Conservation (phyloP, 2,797 vertebrate genomes). For the Arctocebus calabarensis region DNA sequence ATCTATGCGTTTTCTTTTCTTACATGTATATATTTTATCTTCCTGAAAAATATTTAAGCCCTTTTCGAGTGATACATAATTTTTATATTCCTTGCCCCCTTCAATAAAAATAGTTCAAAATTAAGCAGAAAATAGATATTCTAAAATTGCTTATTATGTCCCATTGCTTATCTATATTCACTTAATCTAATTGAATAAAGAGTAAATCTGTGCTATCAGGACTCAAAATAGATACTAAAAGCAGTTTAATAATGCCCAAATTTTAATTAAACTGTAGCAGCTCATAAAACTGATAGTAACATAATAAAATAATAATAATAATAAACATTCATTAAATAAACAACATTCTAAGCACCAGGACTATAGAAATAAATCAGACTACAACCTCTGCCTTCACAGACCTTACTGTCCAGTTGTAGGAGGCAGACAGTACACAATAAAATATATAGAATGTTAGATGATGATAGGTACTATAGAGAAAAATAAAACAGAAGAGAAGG, state of each 20-base stretch:
- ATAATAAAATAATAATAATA: neutral
- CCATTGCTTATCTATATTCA: neutral
- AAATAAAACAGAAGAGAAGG: conserved; percentile 8
- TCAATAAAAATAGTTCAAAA: neutral
- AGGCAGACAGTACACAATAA: neutral
- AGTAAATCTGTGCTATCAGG: neutral
- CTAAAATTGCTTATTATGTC: neutral
- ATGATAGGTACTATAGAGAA: neutral
- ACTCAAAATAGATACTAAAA: neutral
- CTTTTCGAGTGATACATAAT: neutral
- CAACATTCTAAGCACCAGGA: neutral
- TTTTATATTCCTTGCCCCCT: neutral
- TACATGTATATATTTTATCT: neutral
- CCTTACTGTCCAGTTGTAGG: neutral
- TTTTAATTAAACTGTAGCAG: neutral
- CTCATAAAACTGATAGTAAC: neutral
- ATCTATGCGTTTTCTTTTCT: neutral
- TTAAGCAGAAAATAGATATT: neutral
- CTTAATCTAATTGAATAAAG: neutral
- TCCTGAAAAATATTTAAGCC: neutral
- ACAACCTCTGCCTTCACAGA: neutral
- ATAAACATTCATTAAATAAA: conserved; percentile 18
- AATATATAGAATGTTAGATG: neutral
- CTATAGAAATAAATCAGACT: neutral
- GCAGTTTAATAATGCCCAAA: neutral